These are phyloP conservation scores for Spilosoma lubricipeda DNA, from an alignment of 2,888 invertebrate species.

Conservation along the genomic window DNA sequence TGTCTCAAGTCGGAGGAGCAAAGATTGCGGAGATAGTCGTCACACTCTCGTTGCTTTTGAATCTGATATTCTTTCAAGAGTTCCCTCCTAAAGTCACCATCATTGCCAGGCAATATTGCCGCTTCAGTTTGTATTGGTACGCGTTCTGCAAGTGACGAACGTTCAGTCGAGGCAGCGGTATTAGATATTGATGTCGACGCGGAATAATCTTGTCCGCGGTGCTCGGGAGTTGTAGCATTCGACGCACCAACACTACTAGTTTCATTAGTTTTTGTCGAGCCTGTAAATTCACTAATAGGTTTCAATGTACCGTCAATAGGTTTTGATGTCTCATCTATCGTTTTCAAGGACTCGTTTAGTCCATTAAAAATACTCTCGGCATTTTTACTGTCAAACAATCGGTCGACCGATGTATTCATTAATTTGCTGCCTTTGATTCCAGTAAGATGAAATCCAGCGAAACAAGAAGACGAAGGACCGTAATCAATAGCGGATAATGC, in stretches of 20 bases:
- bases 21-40: conserved; percentile 80
- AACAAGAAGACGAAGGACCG: conserved; percentile 90
- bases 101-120: conserved; percentile 61
- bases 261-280: conserved; percentile 65
- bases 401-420: conserved; percentile 97
- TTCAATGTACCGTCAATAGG: conserved; percentile 42
- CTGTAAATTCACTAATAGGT: conserved; percentile 61
- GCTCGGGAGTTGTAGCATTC: conserved; percentile 89
- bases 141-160: conserved; percentile 70
- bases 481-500: conserved; percentile 90
- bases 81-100: conserved; percentile 87
- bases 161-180: conserved; percentile 89
- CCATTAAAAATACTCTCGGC: conserved; percentile 91
- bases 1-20: conserved; percentile 75
- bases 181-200: conserved; percentile 88
- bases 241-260: conserved; percentile 73
- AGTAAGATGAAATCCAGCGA: conserved; percentile 95
- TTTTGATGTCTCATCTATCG: conserved; percentile 72
- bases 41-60: conserved; percentile 89
- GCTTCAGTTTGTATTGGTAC: conserved; percentile 67
- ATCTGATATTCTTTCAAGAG: conserved; percentile 93
- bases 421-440: conserved; percentile 91
- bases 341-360: conserved; percentile 86
- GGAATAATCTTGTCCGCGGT: conserved; percentile 89
- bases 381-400: conserved; percentile 93